Evolutionary conservation across 2,113 vertebrate species (phyloP).

Genomic region (Agelaius tricolor): DNA sequence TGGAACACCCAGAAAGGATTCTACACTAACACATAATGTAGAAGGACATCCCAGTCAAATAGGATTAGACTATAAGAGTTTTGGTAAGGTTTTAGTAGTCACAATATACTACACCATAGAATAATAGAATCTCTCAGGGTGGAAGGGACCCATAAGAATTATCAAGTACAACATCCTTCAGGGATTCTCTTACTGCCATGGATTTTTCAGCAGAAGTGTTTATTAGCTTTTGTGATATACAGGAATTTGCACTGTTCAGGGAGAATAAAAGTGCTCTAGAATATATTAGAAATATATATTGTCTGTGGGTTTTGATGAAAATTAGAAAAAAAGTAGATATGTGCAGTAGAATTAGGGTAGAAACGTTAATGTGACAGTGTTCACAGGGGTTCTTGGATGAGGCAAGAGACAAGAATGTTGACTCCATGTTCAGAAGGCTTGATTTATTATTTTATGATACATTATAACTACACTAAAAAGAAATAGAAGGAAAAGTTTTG

Average conservation of each 20-base stretch:
- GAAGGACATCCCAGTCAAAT: neutral
- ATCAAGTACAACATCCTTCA: neutral
- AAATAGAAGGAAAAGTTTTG: too few species aligned
- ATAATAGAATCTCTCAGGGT: neutral
- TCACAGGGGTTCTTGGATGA: too few species aligned
- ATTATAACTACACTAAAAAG: too few species aligned
- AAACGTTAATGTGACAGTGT: too few species aligned
- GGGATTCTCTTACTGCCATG: neutral
- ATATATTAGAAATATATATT: neutral
- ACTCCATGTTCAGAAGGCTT: too few species aligned
- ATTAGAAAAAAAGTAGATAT: neutral
- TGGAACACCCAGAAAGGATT: neutral
- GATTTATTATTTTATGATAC: too few species aligned
- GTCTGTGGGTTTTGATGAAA: neutral
- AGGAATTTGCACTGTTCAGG: neutral
- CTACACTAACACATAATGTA: neutral
- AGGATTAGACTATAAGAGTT: neutral
- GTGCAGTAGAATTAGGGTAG: neutral
- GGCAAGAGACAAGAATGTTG: too few species aligned
- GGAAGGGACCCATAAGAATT: neutral
- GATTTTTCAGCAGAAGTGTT: neutral
- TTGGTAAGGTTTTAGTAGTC: neutral
- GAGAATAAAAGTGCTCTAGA: rapidly evolving
- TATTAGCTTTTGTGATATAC: neutral
- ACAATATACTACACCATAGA: neutral